Base-by-base conservation (phyloP, 2,797 vertebrate species). In the Sebastes vulpes region DNA sequence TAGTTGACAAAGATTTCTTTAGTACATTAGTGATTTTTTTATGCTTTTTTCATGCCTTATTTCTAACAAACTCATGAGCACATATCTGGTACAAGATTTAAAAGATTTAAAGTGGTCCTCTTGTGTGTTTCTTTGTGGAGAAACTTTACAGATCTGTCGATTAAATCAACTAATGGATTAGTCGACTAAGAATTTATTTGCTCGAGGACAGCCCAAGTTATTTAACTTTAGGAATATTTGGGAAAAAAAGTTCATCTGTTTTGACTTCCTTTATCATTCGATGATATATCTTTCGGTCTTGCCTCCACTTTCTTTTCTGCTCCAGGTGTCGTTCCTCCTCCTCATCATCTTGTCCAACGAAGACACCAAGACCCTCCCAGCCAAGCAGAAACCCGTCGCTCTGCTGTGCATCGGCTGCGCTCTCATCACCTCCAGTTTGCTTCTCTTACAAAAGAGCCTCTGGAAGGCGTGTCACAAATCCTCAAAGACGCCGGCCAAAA, bases 381-480 rank as follows among this genome's bases (percentile, higher is more conserved):
- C 2, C 9, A 58, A 71, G 8, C 87, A 80, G 21, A 95, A 94
- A 61, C 88, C 91, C 0, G 84, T 93, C 3, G 79, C 84, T 9
- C 75, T 93, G 29, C 85, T 95, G 26, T 93, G 93, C 16, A 80
- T 95, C 6, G 91, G 89, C 52, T 92, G 92, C 18, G 26, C 74
- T 26, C 76, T 95, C 14, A 52, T 94, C 2, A 21, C 84, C 1
- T 85, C 95, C 25, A 94, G 84, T 42, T 68, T 93, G 20, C 42
- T 95, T 18, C 72, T 90, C 16, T 53, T 95, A 0, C 18, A 84
- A 5, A 95, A 95, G 77, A 91, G 90, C 74, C 0, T 90, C 1
- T 96, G 95, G 94, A 96, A 95, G 69, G 77, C 90, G 1, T 88
- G 89, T 52, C 91, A 92, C 76, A 95, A 92, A 69, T 80, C 89